Base-by-base conservation (phyloP, 2,888 invertebrate species). In the Aphodius granarius region DNA sequence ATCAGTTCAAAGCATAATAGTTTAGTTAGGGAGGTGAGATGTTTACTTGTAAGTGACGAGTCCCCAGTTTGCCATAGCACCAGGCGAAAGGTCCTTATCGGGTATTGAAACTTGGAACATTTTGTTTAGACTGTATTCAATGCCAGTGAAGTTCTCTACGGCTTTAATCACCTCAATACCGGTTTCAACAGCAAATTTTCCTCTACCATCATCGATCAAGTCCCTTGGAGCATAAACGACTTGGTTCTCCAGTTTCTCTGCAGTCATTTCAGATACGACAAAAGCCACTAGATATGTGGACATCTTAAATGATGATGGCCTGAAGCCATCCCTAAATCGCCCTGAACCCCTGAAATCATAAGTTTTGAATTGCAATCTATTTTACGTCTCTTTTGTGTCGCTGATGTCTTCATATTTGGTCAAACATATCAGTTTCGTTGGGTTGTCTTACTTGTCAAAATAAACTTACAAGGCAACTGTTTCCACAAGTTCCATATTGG, bases 1-100 rank as follows among this genome's bases (percentile, higher is more conserved):
- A n/a, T n/a, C n/a, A n/a, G n/a, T n/a, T n/a, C n/a, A n/a, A n/a
- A n/a, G n/a, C n/a, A n/a, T n/a, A n/a, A n/a, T n/a, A n/a, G n/a
- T n/a, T n/a, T n/a, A n/a, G n/a, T n/a, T n/a, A n/a, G n/a, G n/a
- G n/a, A n/a, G n/a, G n/a, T n/a, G n/a, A n/a, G n/a, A n/a, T n/a
- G n/a, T n/a, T n/a, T 82, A 91, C 92, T 90, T 91, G 88, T 94
- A 96, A 2, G 94, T 94, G 23, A 95, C 93, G 65, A 97, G 86
- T 5, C 97, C 97, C 97, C 97, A 97, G 85, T 97, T 97, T 85
- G 97, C 97, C 97, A 97, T 97, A 63, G 96, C 97, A 18, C 94
- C 94, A 78, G 94, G n/a, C n/a, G n/a, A n/a, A n/a, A n/a, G n/a
- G n/a, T n/a, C n/a, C n/a, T 21, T 73, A 81, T 96, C 94, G 0